A percentile compares a stretch with the other conserved stretches of the same genome.
These are phyloP conservation scores for Philereme transversata DNA, from an alignment of 2,888 invertebrate species.

Conservation along the genomic window DNA sequence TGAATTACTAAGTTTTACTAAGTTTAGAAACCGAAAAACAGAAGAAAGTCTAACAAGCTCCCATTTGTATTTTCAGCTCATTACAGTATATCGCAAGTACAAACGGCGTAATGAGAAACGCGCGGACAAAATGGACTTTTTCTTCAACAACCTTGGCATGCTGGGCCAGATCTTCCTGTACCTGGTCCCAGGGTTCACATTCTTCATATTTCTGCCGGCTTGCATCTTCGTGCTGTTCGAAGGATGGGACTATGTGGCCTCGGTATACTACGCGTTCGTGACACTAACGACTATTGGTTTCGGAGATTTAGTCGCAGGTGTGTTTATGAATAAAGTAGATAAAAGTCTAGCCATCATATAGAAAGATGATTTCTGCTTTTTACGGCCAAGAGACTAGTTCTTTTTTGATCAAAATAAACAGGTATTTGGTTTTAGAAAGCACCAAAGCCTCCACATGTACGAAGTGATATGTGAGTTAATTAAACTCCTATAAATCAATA, in stretches of 20 bases:
- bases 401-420: too few species aligned
- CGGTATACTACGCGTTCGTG: slow-evolving; percentile 94
- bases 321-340: slow-evolving; percentile 12
- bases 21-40: too few species aligned
- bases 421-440: too few species aligned
- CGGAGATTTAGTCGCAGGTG: slow-evolving; percentile 96
- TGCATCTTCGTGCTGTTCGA: slow-evolving; percentile 93
- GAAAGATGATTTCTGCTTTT: too few species aligned
- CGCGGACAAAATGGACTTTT: slow-evolving; percentile 84
- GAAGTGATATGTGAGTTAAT: too few species aligned
- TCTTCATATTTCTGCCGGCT: slow-evolving; percentile 94
- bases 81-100: slow-evolving; percentile 91
- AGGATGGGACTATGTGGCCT: slow-evolving; percentile 92
- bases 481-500: too few species aligned
- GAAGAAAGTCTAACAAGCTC: neutral
- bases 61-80: slow-evolving; percentile 83
- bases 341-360: too few species aligned
- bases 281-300: slow-evolving; percentile 95
- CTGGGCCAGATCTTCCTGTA: slow-evolving; percentile 92
- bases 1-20: too few species aligned
- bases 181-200: slow-evolving; percentile 93
- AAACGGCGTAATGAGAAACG: slow-evolving; percentile 86
- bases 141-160: slow-evolving; percentile 88
- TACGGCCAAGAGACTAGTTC: too few species aligned
- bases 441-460: too few species aligned